These are phyloP conservation scores for Oligia fasciuncula DNA, from an alignment of 2,888 invertebrate genomes.

Conservation along the genomic window DNA sequence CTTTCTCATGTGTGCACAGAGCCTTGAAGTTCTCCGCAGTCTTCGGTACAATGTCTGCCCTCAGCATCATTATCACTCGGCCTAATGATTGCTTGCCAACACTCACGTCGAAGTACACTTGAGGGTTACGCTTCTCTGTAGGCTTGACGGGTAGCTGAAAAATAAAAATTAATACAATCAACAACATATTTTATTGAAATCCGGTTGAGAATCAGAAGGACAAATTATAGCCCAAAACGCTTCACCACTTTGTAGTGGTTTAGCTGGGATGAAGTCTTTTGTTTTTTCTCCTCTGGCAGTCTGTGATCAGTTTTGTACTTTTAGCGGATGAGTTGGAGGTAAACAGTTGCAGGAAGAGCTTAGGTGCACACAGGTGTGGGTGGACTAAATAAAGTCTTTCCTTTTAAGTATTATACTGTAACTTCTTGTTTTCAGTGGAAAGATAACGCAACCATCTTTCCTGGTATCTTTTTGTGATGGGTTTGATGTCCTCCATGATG, in stretches of 20 bases:
- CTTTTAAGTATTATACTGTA: neutral
- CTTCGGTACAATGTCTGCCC: constrained; percentile 97
- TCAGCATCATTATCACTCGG: constrained; percentile 96
- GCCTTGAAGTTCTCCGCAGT: constrained; percentile 98
- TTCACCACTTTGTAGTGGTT: neutral
- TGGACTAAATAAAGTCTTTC: neutral
- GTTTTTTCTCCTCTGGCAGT: neutral
- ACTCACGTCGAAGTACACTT: constrained; percentile 98
- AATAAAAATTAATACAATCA: constrained; percentile 29
- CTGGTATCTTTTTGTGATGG: neutral
- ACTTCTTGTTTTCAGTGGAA: neutral
- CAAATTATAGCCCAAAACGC: neutral
- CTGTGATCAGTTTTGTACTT: neutral
- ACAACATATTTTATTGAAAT: neutral
- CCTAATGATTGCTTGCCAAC: constrained; percentile 97
- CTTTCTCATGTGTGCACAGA: constrained; percentile 98
- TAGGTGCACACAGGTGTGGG: neutral
- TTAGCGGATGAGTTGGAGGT: neutral
- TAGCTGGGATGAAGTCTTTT: neutral
- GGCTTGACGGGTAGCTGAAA: constrained; percentile 80
- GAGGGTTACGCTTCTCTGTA: constrained; percentile 92
- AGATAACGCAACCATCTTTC: neutral
- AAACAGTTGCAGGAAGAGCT: neutral
- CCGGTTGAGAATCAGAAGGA: neutral
- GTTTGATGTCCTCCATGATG: neutral